Evolutionary conservation across 2,113 vertebrate species (phyloP).

Genomic region (Serinus canaria): DNA sequence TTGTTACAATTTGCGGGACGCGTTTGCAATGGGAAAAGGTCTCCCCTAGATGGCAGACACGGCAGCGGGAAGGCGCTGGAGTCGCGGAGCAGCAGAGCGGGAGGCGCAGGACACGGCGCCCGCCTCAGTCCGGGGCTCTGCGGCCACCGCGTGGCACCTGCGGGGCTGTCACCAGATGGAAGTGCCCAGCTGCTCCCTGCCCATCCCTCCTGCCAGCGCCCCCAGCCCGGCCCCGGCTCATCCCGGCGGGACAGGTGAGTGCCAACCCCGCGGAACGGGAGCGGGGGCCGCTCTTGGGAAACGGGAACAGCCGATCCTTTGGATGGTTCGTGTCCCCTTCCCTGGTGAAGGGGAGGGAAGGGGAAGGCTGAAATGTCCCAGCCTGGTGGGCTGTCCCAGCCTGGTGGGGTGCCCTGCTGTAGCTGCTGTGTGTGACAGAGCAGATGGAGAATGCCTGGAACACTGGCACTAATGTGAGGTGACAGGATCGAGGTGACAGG

Average conservation of each 20-base stretch:
- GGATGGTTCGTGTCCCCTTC: rapidly evolving
- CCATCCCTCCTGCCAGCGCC: background rate
- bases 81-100: rapidly evolving
- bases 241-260: background rate
- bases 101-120: background rate
- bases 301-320: rapidly evolving
- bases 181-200: background rate
- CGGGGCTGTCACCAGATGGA: background rate
- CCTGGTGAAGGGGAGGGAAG: too few relatives aligned
- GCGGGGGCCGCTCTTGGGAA: rapidly evolving
- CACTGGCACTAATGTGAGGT: rapidly evolving
- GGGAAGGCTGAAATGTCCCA: rapidly evolving
- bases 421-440: rapidly evolving
- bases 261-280: rapidly evolving
- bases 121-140: background rate
- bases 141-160: background rate
- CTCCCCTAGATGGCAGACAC: slow-evolving; percentile 54
- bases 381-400: rapidly evolving
- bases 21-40: background rate
- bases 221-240: background rate
- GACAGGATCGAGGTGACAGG: background rate
- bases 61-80: background rate
- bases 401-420: background rate
- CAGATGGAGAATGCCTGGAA: rapidly evolving
- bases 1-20: rapidly evolving